phyloP scores from a whole-genome alignment of 2,113 vertebrate species.

The Thamnophis sirtalis region DNA sequence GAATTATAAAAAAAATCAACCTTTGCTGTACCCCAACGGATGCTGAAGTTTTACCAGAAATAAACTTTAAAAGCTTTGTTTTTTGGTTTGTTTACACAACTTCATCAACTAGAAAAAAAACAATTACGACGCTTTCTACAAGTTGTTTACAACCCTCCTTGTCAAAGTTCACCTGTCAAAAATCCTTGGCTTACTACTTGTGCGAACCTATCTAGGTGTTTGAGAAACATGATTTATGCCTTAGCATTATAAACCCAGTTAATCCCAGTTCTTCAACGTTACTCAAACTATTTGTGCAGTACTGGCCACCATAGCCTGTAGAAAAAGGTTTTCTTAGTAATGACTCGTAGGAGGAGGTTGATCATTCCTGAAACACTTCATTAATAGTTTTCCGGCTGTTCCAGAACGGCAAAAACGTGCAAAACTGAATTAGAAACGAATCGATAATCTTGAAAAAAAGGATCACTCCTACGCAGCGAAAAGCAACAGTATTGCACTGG shows the following conservation, averaged over 20 bases:
- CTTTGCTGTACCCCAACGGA: not conserved
- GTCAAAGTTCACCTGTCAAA: not conserved
- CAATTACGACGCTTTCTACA: not conserved
- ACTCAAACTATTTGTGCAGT: not conserved
- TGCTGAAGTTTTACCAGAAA: not conserved
- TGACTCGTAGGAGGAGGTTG: not conserved
- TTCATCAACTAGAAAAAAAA: not conserved
- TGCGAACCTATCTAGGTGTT: not conserved
- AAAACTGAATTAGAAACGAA: not conserved
- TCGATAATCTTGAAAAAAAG: not conserved
- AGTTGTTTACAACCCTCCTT: not conserved
- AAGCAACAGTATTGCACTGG: too few species aligned
- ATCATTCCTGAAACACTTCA: not conserved
- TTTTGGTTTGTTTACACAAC: not conserved
- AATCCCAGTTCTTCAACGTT: not conserved
- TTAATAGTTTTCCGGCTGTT: not conserved
- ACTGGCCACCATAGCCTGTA: not conserved
- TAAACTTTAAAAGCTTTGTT: not conserved
- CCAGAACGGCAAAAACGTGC: not conserved
- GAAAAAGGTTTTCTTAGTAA: not conserved
- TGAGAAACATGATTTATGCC: not conserved
- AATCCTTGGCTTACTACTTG: not conserved
- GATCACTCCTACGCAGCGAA: not conserved
- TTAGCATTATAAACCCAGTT: not conserved
- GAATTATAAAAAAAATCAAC: not conserved